Evolutionary conservation across 2,888 invertebrate genomes (phyloP), one percentile per base, ranked within the genome.

Genomic region (Polyploca ridens): DNA sequence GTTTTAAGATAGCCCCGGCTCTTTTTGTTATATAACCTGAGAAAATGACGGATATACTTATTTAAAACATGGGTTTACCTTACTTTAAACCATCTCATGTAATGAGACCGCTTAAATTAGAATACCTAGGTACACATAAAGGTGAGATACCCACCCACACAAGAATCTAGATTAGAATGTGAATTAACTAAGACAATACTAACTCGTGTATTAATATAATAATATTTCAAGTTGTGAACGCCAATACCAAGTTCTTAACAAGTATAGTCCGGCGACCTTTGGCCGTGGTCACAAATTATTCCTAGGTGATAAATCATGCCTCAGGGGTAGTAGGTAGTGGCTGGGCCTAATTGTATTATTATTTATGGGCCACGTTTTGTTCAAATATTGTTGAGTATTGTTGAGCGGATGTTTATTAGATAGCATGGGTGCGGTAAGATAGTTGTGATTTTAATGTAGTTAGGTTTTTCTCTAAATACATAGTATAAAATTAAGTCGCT

Each of bases 281-380:
- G 66, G 41, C 41, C 71, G 70, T 66, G 67, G 73, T 76, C 68
- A 72, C 76, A 75, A 77, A 77, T 84, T 81, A 82, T 79, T 73
- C 76, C 69, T 70, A 66, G 70, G 75, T 73, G 71, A 82, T 85
- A 85, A 87, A 85, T 86, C 83, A 82, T 78, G 77, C 73, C 80
- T 78, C 76, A 70, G 68, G 80, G 82, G 82, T 75, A 62, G 63
- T 62, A 35, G 72, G 72, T 70, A 75, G 78, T 75, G 73, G 68
- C 74, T 77, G 65, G 69, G 75, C 74, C 78, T 87, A 87, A 89
- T 88, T 87, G 84, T 84, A 83, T 85, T 87, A 87, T 86, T 88
- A 89, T 89, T 89, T 88, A 89, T 85, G 82, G 77, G 69, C 74
- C 73, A 69, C 67, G 75, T 74, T 72, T 73, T 74, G 75, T 75